These are phyloP conservation scores for Moxostoma hubbsi DNA, from an alignment of 2,797 vertebrate genomes.

Conservation along the genomic window DNA sequence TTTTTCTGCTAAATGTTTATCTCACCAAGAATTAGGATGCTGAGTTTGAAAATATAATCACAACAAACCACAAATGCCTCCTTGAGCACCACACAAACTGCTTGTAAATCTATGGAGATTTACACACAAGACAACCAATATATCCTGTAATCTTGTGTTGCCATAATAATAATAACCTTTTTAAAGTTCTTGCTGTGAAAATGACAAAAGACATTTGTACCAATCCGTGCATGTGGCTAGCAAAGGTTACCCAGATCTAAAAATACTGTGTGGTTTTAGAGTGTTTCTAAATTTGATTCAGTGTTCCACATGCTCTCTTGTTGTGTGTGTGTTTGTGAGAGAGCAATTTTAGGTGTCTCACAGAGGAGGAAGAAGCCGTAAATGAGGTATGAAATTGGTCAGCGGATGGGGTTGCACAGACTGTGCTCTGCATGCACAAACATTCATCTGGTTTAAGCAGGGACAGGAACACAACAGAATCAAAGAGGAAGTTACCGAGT, in stretches of 20 bases:
- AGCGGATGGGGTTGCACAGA: constrained; percentile 44
- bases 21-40: not conserved
- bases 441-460: constrained; percentile 23
- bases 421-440: constrained; percentile 41
- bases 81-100: not conserved
- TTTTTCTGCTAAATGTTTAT: not conserved
- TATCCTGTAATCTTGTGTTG: not conserved
- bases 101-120: not conserved
- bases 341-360: constrained; percentile 30
- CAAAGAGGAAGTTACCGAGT: not conserved
- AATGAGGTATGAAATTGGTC: constrained; percentile 65
- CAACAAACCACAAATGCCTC: not conserved
- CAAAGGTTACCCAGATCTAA: constrained; percentile 36
- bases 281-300: constrained; percentile 44
- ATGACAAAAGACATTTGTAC: constrained; percentile 29
- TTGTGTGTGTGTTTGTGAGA: constrained; percentile 29
- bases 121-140: not conserved
- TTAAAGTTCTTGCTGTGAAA: not conserved
- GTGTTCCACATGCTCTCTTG: not conserved
- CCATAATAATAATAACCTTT: not conserved
- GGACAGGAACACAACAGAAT: constrained; percentile 38
- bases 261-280: constrained; percentile 41
- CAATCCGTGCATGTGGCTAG: not conserved
- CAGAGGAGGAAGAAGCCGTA: constrained; percentile 46
- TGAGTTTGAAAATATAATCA: constrained; percentile 27